A percentile compares a stretch with the other conserved stretches of the same genome.
Evolutionary conservation across 2,888 invertebrate genomes (phyloP).

Genomic region (Panorpa germanica): DNA sequence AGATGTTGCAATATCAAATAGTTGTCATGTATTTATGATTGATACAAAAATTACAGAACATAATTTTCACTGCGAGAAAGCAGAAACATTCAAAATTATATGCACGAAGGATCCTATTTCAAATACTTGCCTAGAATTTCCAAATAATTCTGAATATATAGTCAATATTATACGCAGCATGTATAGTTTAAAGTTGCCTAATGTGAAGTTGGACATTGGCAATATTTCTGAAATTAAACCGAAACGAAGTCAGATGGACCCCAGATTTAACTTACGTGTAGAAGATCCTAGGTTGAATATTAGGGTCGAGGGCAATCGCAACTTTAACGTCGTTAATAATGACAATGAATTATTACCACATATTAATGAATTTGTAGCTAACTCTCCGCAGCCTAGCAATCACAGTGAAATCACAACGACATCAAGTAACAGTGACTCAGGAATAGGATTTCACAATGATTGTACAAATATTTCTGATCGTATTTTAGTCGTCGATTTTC

Average conservation of each 20-base stretch:
- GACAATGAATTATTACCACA: slow-evolving; percentile 15
- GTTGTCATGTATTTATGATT: slow-evolving; percentile 89
- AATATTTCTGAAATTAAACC: too few species aligned
- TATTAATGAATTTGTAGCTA: slow-evolving; percentile 36
- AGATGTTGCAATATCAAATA: slow-evolving; percentile 51
- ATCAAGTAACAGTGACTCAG: slow-evolving; percentile 88
- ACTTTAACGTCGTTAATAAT: not conserved
- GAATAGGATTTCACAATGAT: slow-evolving; percentile 85
- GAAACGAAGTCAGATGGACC: slow-evolving; percentile 11
- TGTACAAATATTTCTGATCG: slow-evolving; percentile 67
- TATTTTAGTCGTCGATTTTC: slow-evolving; percentile 60
- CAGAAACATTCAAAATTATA: slow-evolving; percentile 66
- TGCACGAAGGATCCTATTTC: slow-evolving; percentile 65
- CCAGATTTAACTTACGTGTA: not conserved
- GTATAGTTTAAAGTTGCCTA: slow-evolving; percentile 42
- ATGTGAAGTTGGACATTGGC: too few species aligned
- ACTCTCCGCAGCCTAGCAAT: slow-evolving; percentile 72
- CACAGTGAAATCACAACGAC: slow-evolving; percentile 63
- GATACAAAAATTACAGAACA: slow-evolving; percentile 76
- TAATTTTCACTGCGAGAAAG: slow-evolving; percentile 56
- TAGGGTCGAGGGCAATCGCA: slow-evolving; percentile 1
- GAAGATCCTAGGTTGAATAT: slow-evolving; percentile 5
- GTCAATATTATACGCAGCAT: slow-evolving; percentile 52
- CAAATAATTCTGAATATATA: slow-evolving; percentile 62
- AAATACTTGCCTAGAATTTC: slow-evolving; percentile 75